phyloP scores from a whole-genome alignment of 2,797 vertebrate genomes.

The Centroberyx gerrardi region DNA sequence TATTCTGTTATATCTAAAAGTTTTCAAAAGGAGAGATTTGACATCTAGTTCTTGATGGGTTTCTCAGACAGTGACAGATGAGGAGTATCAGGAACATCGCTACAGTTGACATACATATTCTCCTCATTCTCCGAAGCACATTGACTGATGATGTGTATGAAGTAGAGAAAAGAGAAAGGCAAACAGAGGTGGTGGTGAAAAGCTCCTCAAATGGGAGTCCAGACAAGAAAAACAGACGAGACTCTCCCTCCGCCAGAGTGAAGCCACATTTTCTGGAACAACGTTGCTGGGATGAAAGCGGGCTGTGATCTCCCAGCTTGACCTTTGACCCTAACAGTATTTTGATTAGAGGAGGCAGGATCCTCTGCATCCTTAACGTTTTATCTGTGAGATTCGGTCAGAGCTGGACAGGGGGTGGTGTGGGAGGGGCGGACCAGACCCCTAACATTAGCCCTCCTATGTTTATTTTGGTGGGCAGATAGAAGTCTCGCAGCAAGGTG shows the following conservation, averaged over 20 bases:
- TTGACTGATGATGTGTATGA: conserved; percentile 81
- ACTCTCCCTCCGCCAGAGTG: conserved; percentile 78
- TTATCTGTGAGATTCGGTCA: conserved; percentile 73
- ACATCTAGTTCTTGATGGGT: conserved; percentile 3
- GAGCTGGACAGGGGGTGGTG: conserved; percentile 67
- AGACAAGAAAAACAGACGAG: conserved; percentile 84
- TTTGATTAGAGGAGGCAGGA: conserved; percentile 79
- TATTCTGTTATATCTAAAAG: not conserved
- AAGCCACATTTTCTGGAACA: conserved; percentile 71
- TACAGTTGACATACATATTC: conserved; percentile 16
- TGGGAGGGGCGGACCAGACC: conserved; percentile 63
- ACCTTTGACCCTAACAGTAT: conserved; percentile 81
- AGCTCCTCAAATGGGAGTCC: conserved; percentile 81
- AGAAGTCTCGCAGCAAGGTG: conserved; percentile 85
- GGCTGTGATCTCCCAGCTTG: conserved; percentile 77
- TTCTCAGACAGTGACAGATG: not conserved
- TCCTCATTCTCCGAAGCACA: not conserved
- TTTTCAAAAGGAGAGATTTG: conserved; percentile 13
- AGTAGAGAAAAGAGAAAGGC: conserved; percentile 49
- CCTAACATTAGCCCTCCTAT: conserved; percentile 54
- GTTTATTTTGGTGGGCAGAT: conserved; percentile 85
- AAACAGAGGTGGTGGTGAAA: conserved; percentile 68
- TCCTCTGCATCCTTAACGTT: conserved; percentile 75
- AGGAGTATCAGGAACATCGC: conserved; percentile 12
- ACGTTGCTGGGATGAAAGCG: conserved; percentile 80